phyloP scores from a whole-genome alignment of 2,113 vertebrate genomes.

The Sceloporus tristichus region DNA sequence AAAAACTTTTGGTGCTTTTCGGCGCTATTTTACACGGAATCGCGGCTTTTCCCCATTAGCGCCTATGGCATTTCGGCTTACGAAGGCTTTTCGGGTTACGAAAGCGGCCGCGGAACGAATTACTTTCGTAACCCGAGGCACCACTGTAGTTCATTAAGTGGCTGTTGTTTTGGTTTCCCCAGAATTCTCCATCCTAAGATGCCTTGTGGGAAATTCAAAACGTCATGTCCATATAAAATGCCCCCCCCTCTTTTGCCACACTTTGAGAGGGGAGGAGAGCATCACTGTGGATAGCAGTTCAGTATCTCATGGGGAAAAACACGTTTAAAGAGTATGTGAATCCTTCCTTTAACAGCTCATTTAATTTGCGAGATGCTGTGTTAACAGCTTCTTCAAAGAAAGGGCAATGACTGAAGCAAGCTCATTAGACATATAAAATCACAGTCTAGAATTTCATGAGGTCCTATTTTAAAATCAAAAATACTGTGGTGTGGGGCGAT shows the following conservation, averaged over 20 bases:
- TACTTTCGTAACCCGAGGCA: too few species aligned
- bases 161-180: background rate
- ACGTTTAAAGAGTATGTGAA: background rate
- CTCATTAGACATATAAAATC: background rate
- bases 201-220: background rate
- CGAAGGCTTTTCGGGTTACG: too few species aligned
- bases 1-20: too few species aligned
- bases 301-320: background rate
- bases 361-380: background rate
- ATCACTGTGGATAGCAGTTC: background rate
- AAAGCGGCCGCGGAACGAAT: too few species aligned
- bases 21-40: too few species aligned
- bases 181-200: background rate
- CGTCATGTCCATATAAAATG: background rate
- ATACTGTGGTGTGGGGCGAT: background rate
- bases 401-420: background rate
- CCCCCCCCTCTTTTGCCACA: background rate
- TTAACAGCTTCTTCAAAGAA: background rate
- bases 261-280: too few species aligned
- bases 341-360: background rate
- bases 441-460: background rate
- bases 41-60: too few species aligned
- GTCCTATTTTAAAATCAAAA: background rate
- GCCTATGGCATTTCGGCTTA: too few species aligned
- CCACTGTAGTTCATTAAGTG: background rate